Conservation (phyloP, 2,888 invertebrate species). For the Lissonota sp. region DNA sequence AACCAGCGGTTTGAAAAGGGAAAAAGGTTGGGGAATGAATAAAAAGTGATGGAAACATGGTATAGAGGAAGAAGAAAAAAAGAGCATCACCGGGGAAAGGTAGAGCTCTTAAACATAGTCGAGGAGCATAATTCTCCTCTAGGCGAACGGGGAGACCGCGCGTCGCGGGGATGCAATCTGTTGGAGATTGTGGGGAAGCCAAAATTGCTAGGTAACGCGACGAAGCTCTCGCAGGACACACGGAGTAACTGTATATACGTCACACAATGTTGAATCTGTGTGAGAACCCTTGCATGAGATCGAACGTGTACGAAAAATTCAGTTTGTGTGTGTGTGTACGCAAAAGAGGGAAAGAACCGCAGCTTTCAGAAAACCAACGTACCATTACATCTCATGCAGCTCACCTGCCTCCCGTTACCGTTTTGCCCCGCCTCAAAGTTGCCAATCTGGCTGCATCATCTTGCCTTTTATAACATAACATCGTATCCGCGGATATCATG, state of each 20-base stretch:
- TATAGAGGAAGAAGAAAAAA: background rate
- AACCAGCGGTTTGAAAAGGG: constrained; percentile 51
- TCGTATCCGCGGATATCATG: constrained; percentile 7
- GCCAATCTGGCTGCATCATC: constrained; percentile 53
- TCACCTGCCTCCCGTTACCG: constrained; percentile 58
- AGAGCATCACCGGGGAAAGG: constrained; percentile 40
- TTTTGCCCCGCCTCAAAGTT: constrained; percentile 33
- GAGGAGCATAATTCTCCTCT: constrained; percentile 60
- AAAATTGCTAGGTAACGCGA: constrained; percentile 77
- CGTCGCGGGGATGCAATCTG: constrained; percentile 74
- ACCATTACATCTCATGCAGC: constrained; percentile 66
- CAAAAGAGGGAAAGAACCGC: constrained; percentile 31
- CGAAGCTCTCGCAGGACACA: constrained; percentile 42
- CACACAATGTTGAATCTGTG: constrained; percentile 15
- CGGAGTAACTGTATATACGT: constrained; percentile 1
- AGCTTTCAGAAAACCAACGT: constrained; percentile 73
- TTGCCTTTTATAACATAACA: background rate
- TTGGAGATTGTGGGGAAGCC: constrained; percentile 77
- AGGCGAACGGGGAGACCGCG: constrained; percentile 49
- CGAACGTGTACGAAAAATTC: background rate
- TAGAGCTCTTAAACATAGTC: constrained; percentile 59
- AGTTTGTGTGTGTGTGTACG: background rate
- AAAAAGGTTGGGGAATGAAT: constrained; percentile 66
- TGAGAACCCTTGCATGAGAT: background rate
- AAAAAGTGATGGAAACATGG: constrained; percentile 42